These are phyloP conservation scores for Aurelia sp. DNA, from an alignment of 30 jellyfish, hydroid and myxozoan species.

Conservation along the genomic window DNA sequence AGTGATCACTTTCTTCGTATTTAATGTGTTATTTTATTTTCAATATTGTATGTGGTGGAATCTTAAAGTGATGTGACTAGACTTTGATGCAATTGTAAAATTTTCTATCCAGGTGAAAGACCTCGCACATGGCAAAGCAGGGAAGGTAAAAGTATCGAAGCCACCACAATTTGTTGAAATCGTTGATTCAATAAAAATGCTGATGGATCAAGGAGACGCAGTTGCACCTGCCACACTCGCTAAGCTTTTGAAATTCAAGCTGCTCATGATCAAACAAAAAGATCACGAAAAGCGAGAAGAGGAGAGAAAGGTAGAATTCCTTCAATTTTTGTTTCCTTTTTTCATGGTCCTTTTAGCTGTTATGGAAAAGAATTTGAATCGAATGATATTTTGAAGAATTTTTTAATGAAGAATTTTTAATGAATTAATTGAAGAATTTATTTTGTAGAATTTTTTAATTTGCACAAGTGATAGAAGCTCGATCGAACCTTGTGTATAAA, in stretches of 20 bases:
- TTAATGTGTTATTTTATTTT: too few species aligned
- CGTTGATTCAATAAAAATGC: slow-evolving; percentile 68
- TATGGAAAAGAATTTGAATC: too few species aligned
- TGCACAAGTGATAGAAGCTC: too few species aligned
- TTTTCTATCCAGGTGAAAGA: slow-evolving; percentile 74
- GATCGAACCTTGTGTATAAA: too few species aligned
- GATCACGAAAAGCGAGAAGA: slow-evolving; percentile 86
- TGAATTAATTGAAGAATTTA: too few species aligned
- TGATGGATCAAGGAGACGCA: slow-evolving; percentile 84
- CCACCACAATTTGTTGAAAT: slow-evolving; percentile 88
- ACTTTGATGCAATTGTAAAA: not conserved
- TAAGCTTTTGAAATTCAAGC: slow-evolving; percentile 80
- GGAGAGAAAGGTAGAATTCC: slow-evolving; percentile 71
- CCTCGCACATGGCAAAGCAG: slow-evolving; percentile 78
- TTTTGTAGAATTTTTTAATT: too few species aligned
- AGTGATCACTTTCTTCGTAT: too few species aligned
- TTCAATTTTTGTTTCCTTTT: not conserved
- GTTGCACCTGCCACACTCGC: slow-evolving; percentile 70
- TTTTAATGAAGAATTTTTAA: too few species aligned
- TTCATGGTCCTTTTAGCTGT: too few species aligned
- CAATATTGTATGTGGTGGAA: too few species aligned
- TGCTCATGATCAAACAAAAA: slow-evolving; percentile 77
- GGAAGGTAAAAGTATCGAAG: slow-evolving; percentile 70
- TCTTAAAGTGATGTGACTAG: too few species aligned
- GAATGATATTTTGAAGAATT: too few species aligned